Evolutionary conservation across 2,113 vertebrate genomes (phyloP), one percentile per base, ranked within the genome.

Genomic region (Hippoglossus stenolepis): DNA sequence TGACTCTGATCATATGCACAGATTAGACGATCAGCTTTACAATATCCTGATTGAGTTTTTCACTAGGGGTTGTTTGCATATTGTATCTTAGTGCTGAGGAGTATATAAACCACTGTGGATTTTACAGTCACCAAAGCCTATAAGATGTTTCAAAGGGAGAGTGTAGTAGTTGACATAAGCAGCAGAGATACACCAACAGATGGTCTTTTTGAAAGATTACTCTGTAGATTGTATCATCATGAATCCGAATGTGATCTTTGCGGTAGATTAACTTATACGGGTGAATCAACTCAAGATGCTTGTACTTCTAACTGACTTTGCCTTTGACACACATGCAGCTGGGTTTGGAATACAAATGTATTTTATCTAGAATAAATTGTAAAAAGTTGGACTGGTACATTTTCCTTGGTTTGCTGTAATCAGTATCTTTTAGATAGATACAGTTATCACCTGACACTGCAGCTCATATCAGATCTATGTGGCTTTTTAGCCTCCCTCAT

Each of bases 121-220:
- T 47, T 63, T 28, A 15, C 26, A 59, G 59, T 24, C 63, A 12
- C 26, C n/a, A 56, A 75, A 76, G 72, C 82, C 57, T 26, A 2
- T 58, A 58, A 58, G 57, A 58, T 58, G 57, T 24, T 15, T 58
- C 14, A 58, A 58, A 58, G 11, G 26, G 57, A 56, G 21, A 13
- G 12, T 24, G 28, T 17, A 6, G 10, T 15, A 1, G 21, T 62
- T 47, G 7, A 26, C 57, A 70, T 54, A 9, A 65, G 51, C 53
- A 35, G 28, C 28, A 59, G 54, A 38, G 12, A 20, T 12, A 15
- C 4, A 61, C 67, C 2, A n/a, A 38, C 81, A 79, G 70, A 75
- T 70, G 70, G 45, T 31, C 40, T 35, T 77, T 68, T 61, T 28
- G 21, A 49, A 47, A 43, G 54, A 72, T 72, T 28, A 53, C 10